Evolutionary conservation across 2,888 invertebrate genomes (phyloP).

Genomic region (Leptinotarsa haldemani): DNA sequence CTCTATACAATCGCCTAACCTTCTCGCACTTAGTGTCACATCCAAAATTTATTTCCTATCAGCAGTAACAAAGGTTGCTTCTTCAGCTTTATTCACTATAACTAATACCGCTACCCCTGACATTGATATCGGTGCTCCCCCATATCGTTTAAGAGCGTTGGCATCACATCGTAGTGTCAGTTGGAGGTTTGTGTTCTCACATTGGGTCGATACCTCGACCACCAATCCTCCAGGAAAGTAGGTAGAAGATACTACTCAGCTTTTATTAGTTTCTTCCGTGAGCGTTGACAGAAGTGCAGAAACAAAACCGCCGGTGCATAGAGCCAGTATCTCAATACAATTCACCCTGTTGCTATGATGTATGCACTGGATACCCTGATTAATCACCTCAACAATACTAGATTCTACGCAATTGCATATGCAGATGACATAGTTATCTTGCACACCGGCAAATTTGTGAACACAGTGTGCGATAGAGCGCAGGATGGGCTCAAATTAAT

Average conservation of each 20-base stretch:
- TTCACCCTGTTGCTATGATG: conserved; percentile 2
- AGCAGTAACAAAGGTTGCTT: background rate
- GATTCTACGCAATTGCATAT: too few species aligned
- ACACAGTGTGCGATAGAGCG: too few species aligned
- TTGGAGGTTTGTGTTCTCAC: background rate
- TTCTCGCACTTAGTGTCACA: background rate
- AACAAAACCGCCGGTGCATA: conserved; percentile 9
- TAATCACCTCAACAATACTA: too few species aligned
- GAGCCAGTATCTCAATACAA: conserved; percentile 9
- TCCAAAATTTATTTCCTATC: background rate
- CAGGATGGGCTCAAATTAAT: too few species aligned
- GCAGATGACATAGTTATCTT: too few species aligned
- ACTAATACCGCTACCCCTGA: background rate
- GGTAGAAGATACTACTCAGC: conserved; percentile 11
- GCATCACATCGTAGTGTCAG: conserved; percentile 22
- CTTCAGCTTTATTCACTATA: conserved; percentile 8
- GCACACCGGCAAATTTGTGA: too few species aligned
- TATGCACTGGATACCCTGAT: background rate
- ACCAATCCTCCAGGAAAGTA: conserved; percentile 3
- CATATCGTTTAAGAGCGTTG: conserved; percentile 34
- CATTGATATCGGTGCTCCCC: conserved; percentile 29
- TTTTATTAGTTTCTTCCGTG: background rate
- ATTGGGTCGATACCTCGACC: background rate
- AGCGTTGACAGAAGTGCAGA: conserved; percentile 1
- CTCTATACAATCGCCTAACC: background rate